Conservation (phyloP, 2,797 vertebrate genomes). For the Tinamus major region DNA sequence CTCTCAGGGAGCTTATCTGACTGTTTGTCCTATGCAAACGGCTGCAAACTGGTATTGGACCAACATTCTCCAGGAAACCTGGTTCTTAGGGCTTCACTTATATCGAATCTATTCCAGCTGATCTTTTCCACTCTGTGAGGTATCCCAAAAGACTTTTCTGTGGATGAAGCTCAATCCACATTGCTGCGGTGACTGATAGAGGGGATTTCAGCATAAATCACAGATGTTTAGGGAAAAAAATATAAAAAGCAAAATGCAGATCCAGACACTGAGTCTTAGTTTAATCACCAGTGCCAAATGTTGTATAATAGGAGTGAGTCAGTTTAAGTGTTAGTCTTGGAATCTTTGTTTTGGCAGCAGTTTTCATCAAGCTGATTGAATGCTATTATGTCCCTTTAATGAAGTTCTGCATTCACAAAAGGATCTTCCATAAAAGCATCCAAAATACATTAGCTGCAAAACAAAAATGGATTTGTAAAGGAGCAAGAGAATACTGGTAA, state of each 20-base stretch:
- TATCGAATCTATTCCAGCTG: neutral
- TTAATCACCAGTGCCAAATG: constrained; percentile 1
- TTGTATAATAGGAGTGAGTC: neutral
- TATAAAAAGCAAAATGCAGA: neutral
- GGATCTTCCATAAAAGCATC: neutral
- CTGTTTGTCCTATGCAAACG: neutral
- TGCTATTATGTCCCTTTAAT: neutral
- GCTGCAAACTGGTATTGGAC: rapidly evolving
- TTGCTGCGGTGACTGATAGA: neutral
- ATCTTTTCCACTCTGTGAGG: neutral
- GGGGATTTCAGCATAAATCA: neutral
- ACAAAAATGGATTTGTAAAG: neutral
- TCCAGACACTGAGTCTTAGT: neutral
- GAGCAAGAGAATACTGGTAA: neutral
- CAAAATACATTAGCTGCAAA: neutral
- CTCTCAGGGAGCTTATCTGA: neutral
- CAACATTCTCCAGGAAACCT: neutral
- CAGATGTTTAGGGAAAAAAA: neutral
- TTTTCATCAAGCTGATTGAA: neutral
- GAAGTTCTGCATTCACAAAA: neutral
- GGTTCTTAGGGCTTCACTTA: too few relatives aligned
- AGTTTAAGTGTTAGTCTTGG: constrained; percentile 14
- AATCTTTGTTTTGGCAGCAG: neutral
- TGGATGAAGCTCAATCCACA: neutral
- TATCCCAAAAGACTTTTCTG: neutral